phyloP scores from a whole-genome alignment of 2,113 vertebrate genomes.

The Myrmophylax atrothorax region DNA sequence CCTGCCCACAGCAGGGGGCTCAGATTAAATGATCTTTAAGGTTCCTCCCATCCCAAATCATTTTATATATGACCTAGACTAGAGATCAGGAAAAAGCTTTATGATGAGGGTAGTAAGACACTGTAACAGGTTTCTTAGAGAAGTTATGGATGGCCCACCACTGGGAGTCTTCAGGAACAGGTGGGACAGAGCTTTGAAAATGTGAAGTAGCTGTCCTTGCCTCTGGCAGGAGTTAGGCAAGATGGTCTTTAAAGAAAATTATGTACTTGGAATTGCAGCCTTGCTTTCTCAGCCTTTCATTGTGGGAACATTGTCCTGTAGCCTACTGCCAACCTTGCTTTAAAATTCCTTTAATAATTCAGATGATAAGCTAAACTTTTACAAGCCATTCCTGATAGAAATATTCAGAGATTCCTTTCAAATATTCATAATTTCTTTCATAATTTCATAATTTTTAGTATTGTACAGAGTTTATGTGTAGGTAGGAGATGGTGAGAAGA shows the following conservation, averaged over 20 bases:
- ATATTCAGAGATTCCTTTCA: not conserved
- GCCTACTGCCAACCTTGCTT: not conserved
- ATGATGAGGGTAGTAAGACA: not conserved
- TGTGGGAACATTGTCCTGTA: not conserved
- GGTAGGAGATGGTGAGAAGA: not conserved
- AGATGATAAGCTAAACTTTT: not conserved
- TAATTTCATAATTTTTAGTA: not conserved
- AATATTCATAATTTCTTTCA: not conserved
- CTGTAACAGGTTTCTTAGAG: not conserved
- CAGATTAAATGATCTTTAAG: not conserved
- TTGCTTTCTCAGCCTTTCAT: not conserved
- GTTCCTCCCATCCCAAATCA: not conserved
- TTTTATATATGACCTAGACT: not conserved
- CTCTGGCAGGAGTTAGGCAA: accelerated
- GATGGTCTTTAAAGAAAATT: not conserved
- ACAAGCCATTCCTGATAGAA: not conserved
- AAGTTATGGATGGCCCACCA: not conserved
- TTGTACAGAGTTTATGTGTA: not conserved
- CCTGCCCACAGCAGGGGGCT: not conserved
- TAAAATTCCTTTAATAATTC: not conserved
- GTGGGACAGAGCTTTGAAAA: accelerated
- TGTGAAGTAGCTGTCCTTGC: not conserved
- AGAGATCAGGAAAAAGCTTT: not conserved
- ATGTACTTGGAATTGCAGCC: not conserved
- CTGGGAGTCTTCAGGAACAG: not conserved